Conservation (phyloP, 2,797 vertebrate genomes). For the Paratrypauchen microcephalus region DNA sequence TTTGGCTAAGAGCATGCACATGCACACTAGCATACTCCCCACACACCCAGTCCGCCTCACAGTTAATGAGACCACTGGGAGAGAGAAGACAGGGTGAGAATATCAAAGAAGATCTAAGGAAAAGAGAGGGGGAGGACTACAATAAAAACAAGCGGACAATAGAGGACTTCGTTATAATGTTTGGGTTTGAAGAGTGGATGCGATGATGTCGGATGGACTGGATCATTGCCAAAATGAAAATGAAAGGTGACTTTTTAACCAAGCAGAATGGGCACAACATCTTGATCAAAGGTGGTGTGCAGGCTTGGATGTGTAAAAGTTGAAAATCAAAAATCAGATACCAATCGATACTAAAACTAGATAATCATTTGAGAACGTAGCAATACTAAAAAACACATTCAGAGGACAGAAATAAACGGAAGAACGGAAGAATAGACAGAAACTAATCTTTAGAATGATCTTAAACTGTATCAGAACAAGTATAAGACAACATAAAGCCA, state of each 20-base stretch:
- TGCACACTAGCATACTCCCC: conserved; percentile 26
- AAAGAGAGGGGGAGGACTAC: conserved; percentile 22
- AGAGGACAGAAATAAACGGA: too few relatives aligned
- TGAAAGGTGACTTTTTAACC: conserved; percentile 46
- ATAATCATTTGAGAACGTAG: too few relatives aligned
- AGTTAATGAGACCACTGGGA: conserved; percentile 74
- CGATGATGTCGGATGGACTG: conserved; percentile 35
- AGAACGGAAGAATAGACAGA: too few relatives aligned
- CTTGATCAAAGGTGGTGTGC: conserved; percentile 61
- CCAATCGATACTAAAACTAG: too few relatives aligned
- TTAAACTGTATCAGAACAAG: too few relatives aligned
- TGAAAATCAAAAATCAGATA: too few relatives aligned
- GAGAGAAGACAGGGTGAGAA: conserved; percentile 41
- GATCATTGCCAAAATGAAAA: conserved; percentile 38
- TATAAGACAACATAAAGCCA: too few relatives aligned
- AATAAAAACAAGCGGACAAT: conserved; percentile 28
- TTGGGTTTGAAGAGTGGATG: conserved; percentile 7
- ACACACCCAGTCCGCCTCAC: conserved; percentile 56
- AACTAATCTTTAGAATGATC: too few relatives aligned
- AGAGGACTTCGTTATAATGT: conserved; percentile 37
- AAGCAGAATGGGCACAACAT: conserved; percentile 44
- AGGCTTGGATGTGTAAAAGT: conserved; percentile 21
- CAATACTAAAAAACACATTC: too few relatives aligned
- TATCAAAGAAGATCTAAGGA: conserved; percentile 32
- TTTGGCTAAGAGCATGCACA: conserved; percentile 56